Base-by-base conservation (phyloP, 2,797 vertebrate genomes). In the Enteromius mattozi region DNA sequence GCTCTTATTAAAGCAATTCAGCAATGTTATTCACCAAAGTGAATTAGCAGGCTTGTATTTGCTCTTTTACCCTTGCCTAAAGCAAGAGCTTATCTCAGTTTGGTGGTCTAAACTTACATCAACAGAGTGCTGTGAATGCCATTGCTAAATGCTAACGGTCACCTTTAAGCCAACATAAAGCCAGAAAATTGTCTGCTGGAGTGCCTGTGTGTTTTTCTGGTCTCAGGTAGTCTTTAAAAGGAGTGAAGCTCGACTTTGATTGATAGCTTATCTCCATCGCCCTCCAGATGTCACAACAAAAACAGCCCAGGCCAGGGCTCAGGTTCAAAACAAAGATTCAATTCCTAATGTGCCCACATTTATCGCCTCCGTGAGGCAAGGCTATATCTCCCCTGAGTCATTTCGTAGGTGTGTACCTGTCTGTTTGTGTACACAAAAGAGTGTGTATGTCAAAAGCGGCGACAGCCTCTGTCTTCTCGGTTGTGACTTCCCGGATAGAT, bases 251-350 rank as follows among this genome's bases (percentile, higher is more conserved):
- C 14, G 86, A 56, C 78, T 85, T 84, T 88, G 86, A 88, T 82
- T 85, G 81, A 89, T 84, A 65, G 78, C 80, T 88, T 85, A 61
- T 90, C 71, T 88, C 72, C 63, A 81, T 86, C 88, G 45, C 68
- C 88, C 85, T 88, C 68, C 54, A 86, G 49, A 76, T 86, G 82
- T 89, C 87, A 88, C 66, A 47, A 86, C 3, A 24, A 83, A 80
- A 68, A 85, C 74, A 82, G 87, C 66, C 49, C 24, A 30, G 84
- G 85, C 68, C 59, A 45, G 78, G 83, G 77, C 71, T 87, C 51
- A 86, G 77, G 88, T 88, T 87, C 85, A 82, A 80, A 88, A 87
- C 79, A 87, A 88, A 83, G 74, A 65, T 83, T 87, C 82, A 88
- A 86, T 83, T 85, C 75, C 80, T 85, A 82, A 87, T 81, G 83